Conservation (phyloP, 2,797 vertebrate genomes). For the Clarias platycephalus region DNA sequence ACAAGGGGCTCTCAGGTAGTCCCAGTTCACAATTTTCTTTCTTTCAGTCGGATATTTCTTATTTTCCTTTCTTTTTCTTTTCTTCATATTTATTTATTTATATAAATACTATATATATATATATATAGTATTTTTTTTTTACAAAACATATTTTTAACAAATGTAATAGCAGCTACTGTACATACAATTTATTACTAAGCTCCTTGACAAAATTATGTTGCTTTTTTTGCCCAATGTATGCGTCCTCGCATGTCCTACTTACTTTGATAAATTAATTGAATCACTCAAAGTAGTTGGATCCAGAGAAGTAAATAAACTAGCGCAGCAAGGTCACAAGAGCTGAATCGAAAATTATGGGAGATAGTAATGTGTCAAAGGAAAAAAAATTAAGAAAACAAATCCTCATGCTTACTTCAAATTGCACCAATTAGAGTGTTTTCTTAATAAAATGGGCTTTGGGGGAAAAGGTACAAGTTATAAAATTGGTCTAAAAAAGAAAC, state of each 20-base stretch:
- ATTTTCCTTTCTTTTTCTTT: background rate
- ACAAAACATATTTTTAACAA: too few species aligned
- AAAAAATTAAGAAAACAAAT: background rate
- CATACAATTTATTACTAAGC: background rate
- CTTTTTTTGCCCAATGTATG: slow-evolving; percentile 11
- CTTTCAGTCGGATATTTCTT: slow-evolving; percentile 1
- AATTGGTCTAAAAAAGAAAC: background rate
- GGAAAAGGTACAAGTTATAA: background rate
- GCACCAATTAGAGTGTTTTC: background rate
- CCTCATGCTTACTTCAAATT: slow-evolving; percentile 10
- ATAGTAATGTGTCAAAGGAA: slow-evolving; percentile 11
- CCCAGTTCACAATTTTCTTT: slow-evolving; percentile 21
- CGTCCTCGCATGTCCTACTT: slow-evolving; percentile 30
- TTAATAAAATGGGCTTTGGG: background rate
- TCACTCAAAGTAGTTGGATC: slow-evolving; percentile 39
- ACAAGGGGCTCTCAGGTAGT: slow-evolving; percentile 29
- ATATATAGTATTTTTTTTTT: background rate
- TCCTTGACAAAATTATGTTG: background rate
- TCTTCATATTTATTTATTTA: too few species aligned
- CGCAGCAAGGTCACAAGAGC: slow-evolving; percentile 24
- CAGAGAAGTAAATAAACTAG: slow-evolving; percentile 25
- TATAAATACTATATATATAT: too few species aligned
- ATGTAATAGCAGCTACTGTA: too few species aligned
- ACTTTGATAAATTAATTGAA: slow-evolving; percentile 48
- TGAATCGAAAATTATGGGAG: slow-evolving; percentile 30